phyloP scores from a whole-genome alignment of 2,797 vertebrate species.

The Labroides dimidiatus region DNA sequence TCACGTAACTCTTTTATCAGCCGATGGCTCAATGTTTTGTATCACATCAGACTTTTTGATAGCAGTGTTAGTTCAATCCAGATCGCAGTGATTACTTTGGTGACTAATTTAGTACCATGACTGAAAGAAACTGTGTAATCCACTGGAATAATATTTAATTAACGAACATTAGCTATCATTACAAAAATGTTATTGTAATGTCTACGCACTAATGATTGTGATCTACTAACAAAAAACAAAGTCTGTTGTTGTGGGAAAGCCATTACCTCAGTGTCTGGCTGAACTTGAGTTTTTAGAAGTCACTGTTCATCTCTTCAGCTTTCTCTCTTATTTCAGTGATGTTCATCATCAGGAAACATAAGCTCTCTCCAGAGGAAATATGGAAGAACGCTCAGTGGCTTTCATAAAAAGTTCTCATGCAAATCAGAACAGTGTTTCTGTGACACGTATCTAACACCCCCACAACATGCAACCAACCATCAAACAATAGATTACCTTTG shows the following conservation, averaged over 20 bases:
- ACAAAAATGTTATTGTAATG: slow-evolving; percentile 13
- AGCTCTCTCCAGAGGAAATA: slow-evolving; percentile 47
- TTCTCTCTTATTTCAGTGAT: slow-evolving; percentile 36
- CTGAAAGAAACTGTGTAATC: neutral
- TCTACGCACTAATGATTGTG: slow-evolving; percentile 26
- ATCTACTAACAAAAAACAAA: slow-evolving; percentile 40
- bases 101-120: neutral
- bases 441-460: too few relatives aligned
- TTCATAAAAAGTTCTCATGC: neutral
- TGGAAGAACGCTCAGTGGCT: slow-evolving; percentile 35
- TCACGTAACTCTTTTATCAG: neutral
- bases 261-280: slow-evolving; percentile 56
- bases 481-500: too few relatives aligned
- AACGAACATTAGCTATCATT: slow-evolving; percentile 10
- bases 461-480: too few relatives aligned
- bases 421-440: too few relatives aligned
- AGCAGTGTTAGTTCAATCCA: neutral
- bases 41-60: neutral
- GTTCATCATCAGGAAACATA: slow-evolving; percentile 45
- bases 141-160: neutral
- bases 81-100: slow-evolving; percentile 2
- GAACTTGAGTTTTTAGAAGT: slow-evolving; percentile 27
- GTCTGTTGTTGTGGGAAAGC: slow-evolving; percentile 48
- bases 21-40: neutral
- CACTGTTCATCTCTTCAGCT: slow-evolving; percentile 31